Conservation (phyloP, 2,113 vertebrate genomes). For the Hemicordylus capensis region DNA sequence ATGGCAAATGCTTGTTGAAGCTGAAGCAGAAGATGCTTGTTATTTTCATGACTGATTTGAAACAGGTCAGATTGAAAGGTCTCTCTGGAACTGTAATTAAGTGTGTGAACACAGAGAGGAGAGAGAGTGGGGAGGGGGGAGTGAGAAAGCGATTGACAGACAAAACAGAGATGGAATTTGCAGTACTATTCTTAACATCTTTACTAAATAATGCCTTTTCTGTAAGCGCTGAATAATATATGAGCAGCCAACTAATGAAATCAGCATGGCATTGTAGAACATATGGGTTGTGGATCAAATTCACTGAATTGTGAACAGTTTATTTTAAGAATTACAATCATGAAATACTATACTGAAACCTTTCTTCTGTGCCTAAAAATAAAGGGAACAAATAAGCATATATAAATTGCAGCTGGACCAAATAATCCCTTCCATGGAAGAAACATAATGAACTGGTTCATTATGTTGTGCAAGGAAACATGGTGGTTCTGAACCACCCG, state of each 20-base stretch:
- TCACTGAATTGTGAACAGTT: conserved; percentile 6
- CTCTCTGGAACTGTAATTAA: neutral
- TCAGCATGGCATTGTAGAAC: conserved; percentile 22
- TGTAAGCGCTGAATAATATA: neutral
- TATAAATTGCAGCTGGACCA: conserved; percentile 1
- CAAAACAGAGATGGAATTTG: neutral
- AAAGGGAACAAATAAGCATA: neutral
- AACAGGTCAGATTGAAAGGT: conserved; percentile 22
- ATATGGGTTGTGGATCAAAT: conserved; percentile 20
- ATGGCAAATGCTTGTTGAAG: neutral
- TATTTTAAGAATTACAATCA: conserved; percentile 20
- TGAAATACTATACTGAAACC: conserved; percentile 6
- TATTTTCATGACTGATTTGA: conserved; percentile 34
- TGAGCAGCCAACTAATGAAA: conserved; percentile 17
- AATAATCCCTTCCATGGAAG: neutral
- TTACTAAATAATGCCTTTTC: neutral
- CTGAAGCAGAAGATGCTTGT: conserved; percentile 5
- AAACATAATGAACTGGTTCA: too few species aligned
- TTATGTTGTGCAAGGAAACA: too few species aligned
- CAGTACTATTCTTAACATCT: conserved; percentile 13
- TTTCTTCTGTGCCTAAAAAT: conserved; percentile 38
- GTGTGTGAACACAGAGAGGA: conserved; percentile 7
- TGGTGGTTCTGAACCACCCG: too few species aligned
- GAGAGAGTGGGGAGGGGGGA: too few species aligned
- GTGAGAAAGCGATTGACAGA: neutral